Evolutionary conservation across 2,797 vertebrate genomes (phyloP).

Genomic region (Anguilla megastoma): DNA sequence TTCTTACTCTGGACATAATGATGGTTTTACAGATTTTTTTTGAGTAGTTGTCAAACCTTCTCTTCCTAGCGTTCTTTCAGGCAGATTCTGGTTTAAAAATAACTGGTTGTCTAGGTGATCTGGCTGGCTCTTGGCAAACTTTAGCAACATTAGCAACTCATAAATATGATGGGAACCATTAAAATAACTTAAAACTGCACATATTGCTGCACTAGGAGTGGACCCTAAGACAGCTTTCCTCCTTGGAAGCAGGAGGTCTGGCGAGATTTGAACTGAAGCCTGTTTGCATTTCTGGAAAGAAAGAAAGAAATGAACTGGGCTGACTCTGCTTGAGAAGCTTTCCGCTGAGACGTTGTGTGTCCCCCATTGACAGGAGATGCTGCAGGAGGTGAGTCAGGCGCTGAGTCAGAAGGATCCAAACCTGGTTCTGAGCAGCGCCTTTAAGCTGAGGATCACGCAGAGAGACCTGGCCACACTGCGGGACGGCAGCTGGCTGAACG

Average conservation of each 20-base stretch:
- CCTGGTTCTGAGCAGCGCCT: slow-evolving; percentile 83
- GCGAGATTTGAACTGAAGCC: background rate
- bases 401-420: slow-evolving; percentile 74
- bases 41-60: background rate
- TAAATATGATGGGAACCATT: background rate
- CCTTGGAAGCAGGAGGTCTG: background rate
- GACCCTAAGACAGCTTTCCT: background rate
- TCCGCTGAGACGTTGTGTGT: background rate
- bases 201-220: background rate
- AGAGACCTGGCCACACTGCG: slow-evolving; percentile 84
- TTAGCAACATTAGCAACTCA: background rate
- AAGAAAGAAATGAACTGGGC: background rate
- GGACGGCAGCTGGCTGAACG: slow-evolving; percentile 86
- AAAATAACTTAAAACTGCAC: background rate
- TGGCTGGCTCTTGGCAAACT: background rate
- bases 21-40: slow-evolving; percentile 18
- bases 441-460: slow-evolving; percentile 85
- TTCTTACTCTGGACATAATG: background rate
- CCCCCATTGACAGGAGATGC: slow-evolving; percentile 79
- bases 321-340: background rate
- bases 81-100: background rate
- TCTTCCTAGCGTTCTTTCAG: background rate
- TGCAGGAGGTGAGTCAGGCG: slow-evolving; percentile 76
- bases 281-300: background rate
- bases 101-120: background rate